Percentiles rank a stretch among this genome's conserved stretches.
These are phyloP conservation scores for Nematostella vectensis DNA, from an alignment of 92 coral and sea anemone genomes.

Conservation along the genomic window DNA sequence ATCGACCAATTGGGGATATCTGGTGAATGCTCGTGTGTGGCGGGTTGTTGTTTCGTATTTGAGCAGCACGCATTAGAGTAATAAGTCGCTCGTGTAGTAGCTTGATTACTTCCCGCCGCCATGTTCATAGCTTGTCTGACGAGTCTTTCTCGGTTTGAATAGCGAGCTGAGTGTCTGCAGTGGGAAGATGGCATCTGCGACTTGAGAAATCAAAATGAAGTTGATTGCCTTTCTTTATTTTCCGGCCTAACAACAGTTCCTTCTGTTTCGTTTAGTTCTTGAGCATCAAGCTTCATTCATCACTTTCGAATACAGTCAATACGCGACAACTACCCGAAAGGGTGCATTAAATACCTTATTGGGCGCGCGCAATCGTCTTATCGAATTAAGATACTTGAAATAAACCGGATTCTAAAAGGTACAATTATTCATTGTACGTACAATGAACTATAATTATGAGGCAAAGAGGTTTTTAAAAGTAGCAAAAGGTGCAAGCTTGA, in stretches of 20 bases:
- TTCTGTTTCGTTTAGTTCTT: neutral
- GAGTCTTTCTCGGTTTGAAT: neutral
- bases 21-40: neutral
- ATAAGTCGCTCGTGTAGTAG: too few species aligned
- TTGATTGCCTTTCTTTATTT: neutral
- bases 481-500: too few species aligned
- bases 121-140: too few species aligned
- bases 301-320: too few species aligned
- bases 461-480: too few species aligned
- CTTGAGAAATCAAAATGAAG: neutral
- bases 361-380: neutral
- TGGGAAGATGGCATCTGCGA: slow-evolving; percentile 49
- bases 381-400: slow-evolving; percentile 1
- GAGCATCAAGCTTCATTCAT: too few species aligned
- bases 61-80: too few species aligned
- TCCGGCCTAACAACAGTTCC: neutral
- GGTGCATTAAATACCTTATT: neutral
- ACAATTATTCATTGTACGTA: neutral
- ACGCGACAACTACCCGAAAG: too few species aligned
- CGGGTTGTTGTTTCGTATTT: too few species aligned
- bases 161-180: slow-evolving; percentile 2
- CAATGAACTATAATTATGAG: too few species aligned
- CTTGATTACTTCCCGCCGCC: too few species aligned
- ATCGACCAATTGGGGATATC: slow-evolving; percentile 20
- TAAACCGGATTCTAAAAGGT: neutral